Conservation (phyloP, 2,113 vertebrate genomes). For the Athene cunicularia region DNA sequence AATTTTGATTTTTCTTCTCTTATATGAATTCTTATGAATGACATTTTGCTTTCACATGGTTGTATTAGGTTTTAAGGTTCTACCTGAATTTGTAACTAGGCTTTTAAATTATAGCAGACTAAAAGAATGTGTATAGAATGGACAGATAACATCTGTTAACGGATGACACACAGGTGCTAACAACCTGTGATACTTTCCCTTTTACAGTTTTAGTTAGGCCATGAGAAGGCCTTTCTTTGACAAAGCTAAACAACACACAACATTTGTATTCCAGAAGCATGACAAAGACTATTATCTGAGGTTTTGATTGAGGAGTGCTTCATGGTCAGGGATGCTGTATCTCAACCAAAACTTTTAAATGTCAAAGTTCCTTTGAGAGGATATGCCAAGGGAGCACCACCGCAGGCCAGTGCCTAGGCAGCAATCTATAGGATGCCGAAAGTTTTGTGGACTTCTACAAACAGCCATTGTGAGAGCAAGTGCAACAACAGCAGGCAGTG, state of each 20-base stretch:
- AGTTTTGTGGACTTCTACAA: background rate
- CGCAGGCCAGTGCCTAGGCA: background rate
- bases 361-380: background rate
- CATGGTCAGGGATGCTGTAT: background rate
- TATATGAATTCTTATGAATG: background rate
- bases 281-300: background rate
- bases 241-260: background rate
- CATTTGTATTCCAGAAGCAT: background rate
- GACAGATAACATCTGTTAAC: background rate
- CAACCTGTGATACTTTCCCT: background rate
- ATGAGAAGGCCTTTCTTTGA: background rate
- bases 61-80: background rate
- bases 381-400: background rate
- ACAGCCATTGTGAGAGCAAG: background rate
- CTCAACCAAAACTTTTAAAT: background rate
- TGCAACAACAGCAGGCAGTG: background rate
- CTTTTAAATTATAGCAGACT: background rate
- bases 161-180: background rate
- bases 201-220: background rate
- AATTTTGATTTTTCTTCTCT: background rate
- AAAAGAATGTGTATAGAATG: background rate
- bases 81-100: background rate
- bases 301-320: background rate
- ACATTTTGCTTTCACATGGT: background rate
- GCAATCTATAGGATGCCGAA: background rate